phyloP scores from a whole-genome alignment of 2,888 invertebrate species.

The Frankliniella fusca region DNA sequence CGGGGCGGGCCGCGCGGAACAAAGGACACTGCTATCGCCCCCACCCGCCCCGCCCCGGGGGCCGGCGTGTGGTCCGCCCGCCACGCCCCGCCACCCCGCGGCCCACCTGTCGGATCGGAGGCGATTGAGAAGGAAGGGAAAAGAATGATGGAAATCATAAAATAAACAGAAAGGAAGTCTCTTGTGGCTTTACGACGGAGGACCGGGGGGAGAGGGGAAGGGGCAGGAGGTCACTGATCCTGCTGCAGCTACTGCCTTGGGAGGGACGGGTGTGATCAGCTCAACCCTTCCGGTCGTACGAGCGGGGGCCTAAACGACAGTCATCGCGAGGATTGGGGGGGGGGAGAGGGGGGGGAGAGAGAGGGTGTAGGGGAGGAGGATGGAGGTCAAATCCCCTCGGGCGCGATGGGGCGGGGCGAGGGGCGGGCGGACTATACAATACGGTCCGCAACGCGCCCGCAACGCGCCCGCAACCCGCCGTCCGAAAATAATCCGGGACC shows the following conservation, averaged over 20 bases:
- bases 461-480: background rate
- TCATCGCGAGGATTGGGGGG: background rate
- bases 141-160: background rate
- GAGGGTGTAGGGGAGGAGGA: background rate
- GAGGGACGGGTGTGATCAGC: background rate
- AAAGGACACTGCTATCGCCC: background rate
- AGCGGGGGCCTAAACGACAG: background rate
- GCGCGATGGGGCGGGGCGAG: background rate
- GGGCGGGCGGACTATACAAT: background rate
- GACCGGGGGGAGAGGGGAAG: background rate
- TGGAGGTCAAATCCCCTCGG: background rate
- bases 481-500: background rate
- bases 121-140: background rate
- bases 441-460: background rate
- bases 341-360: background rate
- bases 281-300: background rate
- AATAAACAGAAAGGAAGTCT: constrained; percentile 1
- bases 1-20: no score
- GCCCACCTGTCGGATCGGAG: no score
- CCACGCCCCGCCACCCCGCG: no score
- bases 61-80: background rate
- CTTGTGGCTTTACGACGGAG: background rate
- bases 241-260: background rate
- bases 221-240: background rate
- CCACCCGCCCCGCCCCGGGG: background rate